A percentile compares a stretch with the other conserved stretches of the same genome.
phyloP scores from a whole-genome alignment of 2,113 vertebrate species.

The Polypterus senegalus region DNA sequence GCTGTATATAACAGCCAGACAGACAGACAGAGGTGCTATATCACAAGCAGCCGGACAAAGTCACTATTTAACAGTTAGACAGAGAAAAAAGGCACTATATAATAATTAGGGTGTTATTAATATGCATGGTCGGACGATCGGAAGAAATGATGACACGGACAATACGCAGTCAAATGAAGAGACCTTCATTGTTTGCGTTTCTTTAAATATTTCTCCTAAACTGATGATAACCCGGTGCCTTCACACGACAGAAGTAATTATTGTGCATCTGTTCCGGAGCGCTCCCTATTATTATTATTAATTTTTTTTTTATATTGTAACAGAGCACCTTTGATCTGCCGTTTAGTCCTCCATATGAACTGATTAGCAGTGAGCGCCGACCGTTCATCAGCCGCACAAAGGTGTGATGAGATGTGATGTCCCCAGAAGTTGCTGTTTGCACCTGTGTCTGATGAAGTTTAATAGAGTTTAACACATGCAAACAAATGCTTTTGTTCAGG shows the following conservation, averaged over 20 bases:
- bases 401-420: conserved; percentile 44
- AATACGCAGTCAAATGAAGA: too few relatives aligned
- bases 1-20: too few relatives aligned
- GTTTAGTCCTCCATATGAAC: conserved; percentile 13
- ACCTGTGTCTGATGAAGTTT: conserved; percentile 71
- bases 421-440: conserved; percentile 54
- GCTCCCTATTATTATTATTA: background rate
- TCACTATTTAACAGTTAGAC: too few relatives aligned
- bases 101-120: too few relatives aligned
- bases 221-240: conserved; percentile 1
- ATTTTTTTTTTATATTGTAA: conserved; percentile 33
- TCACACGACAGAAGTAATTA: conserved; percentile 32
- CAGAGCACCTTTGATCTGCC: conserved; percentile 45
- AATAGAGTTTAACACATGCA: conserved; percentile 75
- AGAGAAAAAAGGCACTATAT: too few relatives aligned
- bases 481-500: conserved; percentile 78
- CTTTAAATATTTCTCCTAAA: conserved; percentile 5
- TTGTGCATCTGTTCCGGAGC: conserved; percentile 30
- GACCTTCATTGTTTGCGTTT: background rate
- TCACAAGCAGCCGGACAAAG: too few relatives aligned
- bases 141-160: too few relatives aligned
- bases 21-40: too few relatives aligned
- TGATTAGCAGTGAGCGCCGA: conserved; percentile 31
- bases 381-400: conserved; percentile 28
- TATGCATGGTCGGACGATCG: too few relatives aligned